phyloP scores from a whole-genome alignment of 2,113 vertebrate genomes.

The Rhinolophus ferrumequinum region DNA sequence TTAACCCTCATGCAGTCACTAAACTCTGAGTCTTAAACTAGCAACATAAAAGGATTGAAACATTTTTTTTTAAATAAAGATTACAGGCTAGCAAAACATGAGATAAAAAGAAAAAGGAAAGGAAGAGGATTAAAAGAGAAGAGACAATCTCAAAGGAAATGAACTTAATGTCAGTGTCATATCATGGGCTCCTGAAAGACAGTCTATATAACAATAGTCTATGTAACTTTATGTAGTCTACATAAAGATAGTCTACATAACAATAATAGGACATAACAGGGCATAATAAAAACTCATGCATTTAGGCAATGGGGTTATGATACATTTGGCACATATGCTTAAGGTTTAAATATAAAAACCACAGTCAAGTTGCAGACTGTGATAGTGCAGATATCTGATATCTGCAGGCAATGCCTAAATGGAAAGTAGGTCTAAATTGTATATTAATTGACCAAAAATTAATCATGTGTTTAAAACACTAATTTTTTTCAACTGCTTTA shows the following conservation, averaged over 20 bases:
- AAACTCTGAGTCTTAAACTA: not conserved
- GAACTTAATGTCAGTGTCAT: not conserved
- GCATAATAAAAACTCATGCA: not conserved
- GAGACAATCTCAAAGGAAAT: not conserved
- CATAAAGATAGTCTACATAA: not conserved
- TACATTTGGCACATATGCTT: not conserved
- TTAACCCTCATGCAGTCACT: not conserved
- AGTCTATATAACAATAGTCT: not conserved
- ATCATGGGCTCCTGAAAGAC: not conserved
- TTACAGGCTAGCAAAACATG: not conserved
- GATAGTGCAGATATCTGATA: not conserved
- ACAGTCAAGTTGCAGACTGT: not conserved
- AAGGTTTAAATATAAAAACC: not conserved
- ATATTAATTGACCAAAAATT: not conserved
- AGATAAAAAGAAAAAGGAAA: not conserved
- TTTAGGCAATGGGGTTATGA: not conserved
- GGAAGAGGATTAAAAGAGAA: not conserved
- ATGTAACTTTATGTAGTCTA: not conserved
- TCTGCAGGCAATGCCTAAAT: not conserved
- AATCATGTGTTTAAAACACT: not conserved
- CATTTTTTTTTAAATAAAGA: slow-evolving; percentile 17
- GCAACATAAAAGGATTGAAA: slow-evolving; percentile 25
- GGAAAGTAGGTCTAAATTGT: not conserved
- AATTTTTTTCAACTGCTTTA: not conserved
- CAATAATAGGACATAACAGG: not conserved